A percentile compares a stretch with the other conserved stretches of the same genome.
phyloP scores from a whole-genome alignment of 2,797 vertebrate genomes.

The Channallabes apus region DNA sequence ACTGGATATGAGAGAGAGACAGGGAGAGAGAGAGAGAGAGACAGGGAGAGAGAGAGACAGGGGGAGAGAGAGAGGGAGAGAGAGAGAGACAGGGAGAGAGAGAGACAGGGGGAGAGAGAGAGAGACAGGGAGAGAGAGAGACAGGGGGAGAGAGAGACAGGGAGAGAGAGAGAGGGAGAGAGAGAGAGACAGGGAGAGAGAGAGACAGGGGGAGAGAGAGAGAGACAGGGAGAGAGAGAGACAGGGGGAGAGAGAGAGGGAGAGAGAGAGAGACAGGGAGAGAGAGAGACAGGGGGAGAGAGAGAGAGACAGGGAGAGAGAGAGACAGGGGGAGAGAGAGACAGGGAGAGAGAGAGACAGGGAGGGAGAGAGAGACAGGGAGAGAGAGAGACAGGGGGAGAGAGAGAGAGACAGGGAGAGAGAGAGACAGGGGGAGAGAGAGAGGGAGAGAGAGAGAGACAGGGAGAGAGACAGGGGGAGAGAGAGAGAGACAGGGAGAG shows the following conservation, averaged over 20 bases:
- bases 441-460: constrained; percentile 23
- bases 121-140: constrained; percentile 41
- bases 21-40: constrained; percentile 25
- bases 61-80: not conserved
- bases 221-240: constrained; percentile 41
- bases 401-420: constrained; percentile 33
- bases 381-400: constrained; percentile 31
- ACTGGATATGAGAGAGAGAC: not conserved
- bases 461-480: constrained; percentile 56
- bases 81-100: constrained; percentile 40
- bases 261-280: constrained; percentile 29
- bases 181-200: too few relatives aligned
- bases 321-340: not conserved
- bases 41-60: constrained; percentile 21
- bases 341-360: not conserved
- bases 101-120: constrained; percentile 40
- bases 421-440: too few relatives aligned
- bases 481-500: too few relatives aligned
- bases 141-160: not conserved
- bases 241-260: too few relatives aligned
- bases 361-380: too few relatives aligned
- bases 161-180: constrained; percentile 56
- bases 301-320: constrained; percentile 38
- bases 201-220: constrained; percentile 12
- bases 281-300: constrained; percentile 34